These are phyloP conservation scores for Magallana angulata DNA, from an alignment of 1,140 invertebrate species.

Conservation along the genomic window DNA sequence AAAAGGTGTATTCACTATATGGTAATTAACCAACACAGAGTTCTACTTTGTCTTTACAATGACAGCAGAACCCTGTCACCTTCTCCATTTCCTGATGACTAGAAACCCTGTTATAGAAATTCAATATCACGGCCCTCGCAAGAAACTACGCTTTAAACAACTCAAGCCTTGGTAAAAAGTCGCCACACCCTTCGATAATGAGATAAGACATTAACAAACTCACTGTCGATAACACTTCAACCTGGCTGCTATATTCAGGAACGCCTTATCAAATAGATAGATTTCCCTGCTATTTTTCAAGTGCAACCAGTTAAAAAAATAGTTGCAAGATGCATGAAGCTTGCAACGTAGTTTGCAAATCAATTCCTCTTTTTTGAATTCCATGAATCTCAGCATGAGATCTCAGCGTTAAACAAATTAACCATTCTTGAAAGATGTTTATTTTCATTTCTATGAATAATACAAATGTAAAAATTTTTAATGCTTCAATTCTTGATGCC, in stretches of 20 bases:
- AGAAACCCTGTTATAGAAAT: background rate
- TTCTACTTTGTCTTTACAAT: conserved; percentile 21
- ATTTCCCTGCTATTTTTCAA: background rate
- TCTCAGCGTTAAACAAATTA: background rate
- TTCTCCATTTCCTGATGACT: conserved; percentile 13
- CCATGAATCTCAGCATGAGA: background rate
- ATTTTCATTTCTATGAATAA: background rate
- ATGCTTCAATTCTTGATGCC: conserved; percentile 15
- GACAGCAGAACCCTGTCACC: conserved; percentile 20
- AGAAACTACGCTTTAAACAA: conserved; percentile 23
- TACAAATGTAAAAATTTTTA: background rate
- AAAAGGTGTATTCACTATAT: conserved; percentile 18
- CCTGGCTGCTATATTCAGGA: conserved; percentile 8
- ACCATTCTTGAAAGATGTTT: background rate
- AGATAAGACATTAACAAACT: conserved; percentile 27
- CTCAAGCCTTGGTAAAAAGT: background rate
- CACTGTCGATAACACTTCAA: conserved; percentile 13
- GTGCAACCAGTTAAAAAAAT: conserved; percentile 19
- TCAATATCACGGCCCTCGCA: background rate
- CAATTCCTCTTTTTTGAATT: background rate
- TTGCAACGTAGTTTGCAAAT: background rate
- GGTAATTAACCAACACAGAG: conserved; percentile 12
- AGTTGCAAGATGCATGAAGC: background rate
- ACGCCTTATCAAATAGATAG: conserved; percentile 9
- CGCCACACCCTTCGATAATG: conserved; percentile 13